Conservation (phyloP, 1,140 invertebrate genomes). For the Penaeus vannamei region DNA sequence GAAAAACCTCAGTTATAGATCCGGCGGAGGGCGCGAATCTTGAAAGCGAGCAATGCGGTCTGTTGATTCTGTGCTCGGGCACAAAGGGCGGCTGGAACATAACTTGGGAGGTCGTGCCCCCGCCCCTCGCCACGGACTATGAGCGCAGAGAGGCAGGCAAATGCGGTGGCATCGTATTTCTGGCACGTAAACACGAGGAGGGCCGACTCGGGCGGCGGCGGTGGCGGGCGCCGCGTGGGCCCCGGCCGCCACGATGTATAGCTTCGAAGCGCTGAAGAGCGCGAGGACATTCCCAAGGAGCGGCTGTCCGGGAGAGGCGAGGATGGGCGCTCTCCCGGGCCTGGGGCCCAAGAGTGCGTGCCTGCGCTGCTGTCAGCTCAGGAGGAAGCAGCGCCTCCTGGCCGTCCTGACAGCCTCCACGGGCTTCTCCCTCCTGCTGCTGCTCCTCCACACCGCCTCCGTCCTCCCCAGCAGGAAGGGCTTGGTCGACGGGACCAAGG, state of each 20-base stretch:
- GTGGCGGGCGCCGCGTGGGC: not conserved
- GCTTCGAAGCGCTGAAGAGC: conserved; percentile 17
- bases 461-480: not conserved
- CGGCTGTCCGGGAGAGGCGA: not conserved
- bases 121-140: too few species aligned
- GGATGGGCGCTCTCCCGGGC: not conserved
- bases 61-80: too few species aligned
- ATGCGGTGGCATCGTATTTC: too few species aligned
- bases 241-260: conserved; percentile 3
- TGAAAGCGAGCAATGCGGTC: too few species aligned
- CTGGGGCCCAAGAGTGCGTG: not conserved
- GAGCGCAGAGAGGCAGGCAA: too few species aligned
- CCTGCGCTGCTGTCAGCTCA: conserved; percentile 22
- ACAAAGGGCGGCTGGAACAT: too few species aligned
- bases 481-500: not conserved
- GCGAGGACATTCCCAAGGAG: not conserved
- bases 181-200: not conserved
- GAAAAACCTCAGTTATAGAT: too few species aligned
- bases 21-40: too few species aligned
- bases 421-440: not conserved
- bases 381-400: conserved; percentile 22
- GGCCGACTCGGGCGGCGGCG: not conserved
- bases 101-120: too few species aligned
- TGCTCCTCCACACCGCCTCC: not conserved
- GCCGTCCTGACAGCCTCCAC: not conserved